phyloP scores from a whole-genome alignment of 2,113 vertebrate species.

The Thunnus thynnus region DNA sequence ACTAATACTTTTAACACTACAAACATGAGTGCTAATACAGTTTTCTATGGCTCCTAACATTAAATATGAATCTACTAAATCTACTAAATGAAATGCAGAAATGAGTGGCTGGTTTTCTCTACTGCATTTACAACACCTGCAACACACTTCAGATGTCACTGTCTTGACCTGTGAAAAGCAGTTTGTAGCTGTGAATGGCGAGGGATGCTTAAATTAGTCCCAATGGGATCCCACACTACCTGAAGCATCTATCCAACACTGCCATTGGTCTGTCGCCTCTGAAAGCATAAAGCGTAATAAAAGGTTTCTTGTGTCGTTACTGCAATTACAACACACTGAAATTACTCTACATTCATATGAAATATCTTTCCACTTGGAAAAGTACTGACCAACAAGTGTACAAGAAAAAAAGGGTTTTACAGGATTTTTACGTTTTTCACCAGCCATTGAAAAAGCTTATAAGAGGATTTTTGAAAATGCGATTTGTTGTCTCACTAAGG shows the following conservation, averaged over 20 bases:
- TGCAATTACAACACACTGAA: not conserved
- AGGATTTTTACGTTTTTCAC: constrained; percentile 23
- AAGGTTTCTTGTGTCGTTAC: not conserved
- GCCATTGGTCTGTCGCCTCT: not conserved
- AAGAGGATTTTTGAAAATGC: constrained; percentile 74
- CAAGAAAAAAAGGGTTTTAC: constrained; percentile 38
- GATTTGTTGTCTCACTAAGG: constrained; percentile 72
- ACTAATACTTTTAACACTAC: too few species aligned
- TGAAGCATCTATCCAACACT: constrained; percentile 29
- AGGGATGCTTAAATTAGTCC: constrained; percentile 50
- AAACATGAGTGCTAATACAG: not conserved
- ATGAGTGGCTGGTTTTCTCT: not conserved
- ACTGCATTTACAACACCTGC: not conserved
- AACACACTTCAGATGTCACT: constrained; percentile 15
- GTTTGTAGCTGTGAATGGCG: not conserved
- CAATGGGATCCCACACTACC: constrained; percentile 34
- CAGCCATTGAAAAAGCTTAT: constrained; percentile 26
- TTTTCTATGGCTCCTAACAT: not conserved
- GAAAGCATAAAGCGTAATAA: constrained; percentile 9
- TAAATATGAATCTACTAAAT: not conserved
- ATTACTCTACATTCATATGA: not conserved
- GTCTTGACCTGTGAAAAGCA: constrained; percentile 34
- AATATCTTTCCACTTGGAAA: constrained; percentile 13
- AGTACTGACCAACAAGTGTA: constrained; percentile 20
- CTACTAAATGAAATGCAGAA: not conserved